Evolutionary conservation across 2,888 invertebrate species (phyloP).

Genomic region (Pristionchus entomophagus): DNA sequence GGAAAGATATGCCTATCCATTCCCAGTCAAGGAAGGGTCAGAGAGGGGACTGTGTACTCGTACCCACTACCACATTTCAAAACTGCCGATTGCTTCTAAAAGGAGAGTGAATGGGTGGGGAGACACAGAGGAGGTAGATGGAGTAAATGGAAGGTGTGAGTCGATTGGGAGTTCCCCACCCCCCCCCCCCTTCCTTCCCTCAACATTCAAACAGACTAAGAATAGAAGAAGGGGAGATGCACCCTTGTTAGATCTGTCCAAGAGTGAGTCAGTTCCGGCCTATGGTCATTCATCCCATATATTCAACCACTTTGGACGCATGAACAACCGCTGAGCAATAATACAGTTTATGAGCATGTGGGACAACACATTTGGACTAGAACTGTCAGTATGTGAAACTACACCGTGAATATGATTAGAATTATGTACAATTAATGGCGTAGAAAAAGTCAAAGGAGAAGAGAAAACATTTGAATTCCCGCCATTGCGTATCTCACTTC

Average conservation of each 20-base stretch:
- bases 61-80: no score
- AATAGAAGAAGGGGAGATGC: constrained; percentile 8
- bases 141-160: constrained; percentile 30
- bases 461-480: no score
- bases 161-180: constrained; percentile 25
- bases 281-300: neutral
- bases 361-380: neutral
- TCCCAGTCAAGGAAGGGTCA: neutral
- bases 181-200: neutral
- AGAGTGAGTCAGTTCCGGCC: constrained; percentile 22
- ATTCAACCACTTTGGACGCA: neutral
- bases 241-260: constrained; percentile 22
- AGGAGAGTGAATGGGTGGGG: neutral
- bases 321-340: neutral
- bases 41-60: no score
- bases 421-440: neutral
- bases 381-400: neutral
- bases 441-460: no score
- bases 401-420: neutral
- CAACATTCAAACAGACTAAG: constrained; percentile 20
- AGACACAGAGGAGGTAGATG: neutral
- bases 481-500: no score
- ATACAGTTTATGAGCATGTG: neutral
- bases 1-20: neutral
- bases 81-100: constrained; percentile 18